These are phyloP conservation scores for Scaptodrosophila latifasciaeformis DNA, from an alignment of 2,888 invertebrate species.

Conservation along the genomic window DNA sequence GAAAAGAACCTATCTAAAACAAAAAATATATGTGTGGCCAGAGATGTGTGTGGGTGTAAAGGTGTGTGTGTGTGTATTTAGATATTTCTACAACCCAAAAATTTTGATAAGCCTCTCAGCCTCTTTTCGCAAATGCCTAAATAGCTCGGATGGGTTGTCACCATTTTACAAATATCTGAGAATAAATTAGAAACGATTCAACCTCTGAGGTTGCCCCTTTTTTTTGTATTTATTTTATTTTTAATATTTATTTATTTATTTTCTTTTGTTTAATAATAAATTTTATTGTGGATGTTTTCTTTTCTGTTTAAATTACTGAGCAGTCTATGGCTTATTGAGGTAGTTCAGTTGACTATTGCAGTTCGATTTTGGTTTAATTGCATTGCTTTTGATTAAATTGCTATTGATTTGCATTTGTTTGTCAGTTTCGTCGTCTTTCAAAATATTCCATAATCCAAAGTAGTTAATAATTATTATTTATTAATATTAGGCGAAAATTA, in stretches of 20 bases:
- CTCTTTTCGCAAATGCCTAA: too few relatives aligned
- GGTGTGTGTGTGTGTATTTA: slow-evolving; percentile 15
- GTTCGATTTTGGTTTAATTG: slow-evolving; percentile 61
- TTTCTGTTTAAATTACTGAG: slow-evolving; percentile 20
- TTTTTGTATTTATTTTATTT: slow-evolving; percentile 21
- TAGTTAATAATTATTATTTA: too few relatives aligned
- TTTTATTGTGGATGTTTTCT: not conserved
- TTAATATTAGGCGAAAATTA: too few relatives aligned
- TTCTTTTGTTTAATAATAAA: slow-evolving; percentile 7
- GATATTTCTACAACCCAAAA: slow-evolving; percentile 30
- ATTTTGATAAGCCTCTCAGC: too few relatives aligned
- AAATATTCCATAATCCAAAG: slow-evolving; percentile 31
- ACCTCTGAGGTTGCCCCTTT: slow-evolving; percentile 14
- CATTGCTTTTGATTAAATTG: slow-evolving; percentile 39
- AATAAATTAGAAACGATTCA: slow-evolving; percentile 9
- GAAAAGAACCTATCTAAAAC: slow-evolving; percentile 72
- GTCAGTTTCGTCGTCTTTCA: too few relatives aligned
- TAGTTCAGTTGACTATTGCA: slow-evolving; percentile 75
- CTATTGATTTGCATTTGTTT: slow-evolving; percentile 32
- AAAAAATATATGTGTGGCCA: slow-evolving; percentile 36
- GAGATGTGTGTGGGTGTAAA: too few relatives aligned
- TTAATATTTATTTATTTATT: slow-evolving; percentile 15
- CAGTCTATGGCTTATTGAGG: slow-evolving; percentile 73
- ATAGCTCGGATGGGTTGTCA: slow-evolving; percentile 38
- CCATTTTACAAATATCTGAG: slow-evolving; percentile 53